phyloP scores from a whole-genome alignment of 53 echinoderm and acorn worm species.

The Crossaster papposus region DNA sequence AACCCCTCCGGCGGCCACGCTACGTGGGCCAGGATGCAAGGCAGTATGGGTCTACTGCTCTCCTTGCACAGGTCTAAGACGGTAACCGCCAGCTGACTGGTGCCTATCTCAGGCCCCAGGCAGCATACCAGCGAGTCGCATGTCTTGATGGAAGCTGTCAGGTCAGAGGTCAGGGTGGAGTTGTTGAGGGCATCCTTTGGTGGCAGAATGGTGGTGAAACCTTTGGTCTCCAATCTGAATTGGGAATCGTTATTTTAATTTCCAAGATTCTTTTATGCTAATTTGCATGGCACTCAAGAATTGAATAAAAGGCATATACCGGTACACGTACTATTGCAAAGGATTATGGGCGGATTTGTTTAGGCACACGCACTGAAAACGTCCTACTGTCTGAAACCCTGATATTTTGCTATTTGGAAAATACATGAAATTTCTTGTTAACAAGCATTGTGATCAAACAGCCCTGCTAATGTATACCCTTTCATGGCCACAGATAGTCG shows the following conservation, averaged over 20 bases:
- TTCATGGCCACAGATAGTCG: too few species aligned
- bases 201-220: slow-evolving; percentile 77
- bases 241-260: not conserved
- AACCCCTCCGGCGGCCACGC: slow-evolving; percentile 88
- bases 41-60: slow-evolving; percentile 75
- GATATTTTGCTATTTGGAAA: too few species aligned
- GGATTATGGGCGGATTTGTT: too few species aligned
- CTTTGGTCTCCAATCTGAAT: slow-evolving; percentile 81
- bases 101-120: slow-evolving; percentile 82
- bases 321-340: too few species aligned
- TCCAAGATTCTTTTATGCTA: too few species aligned
- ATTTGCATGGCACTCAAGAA: too few species aligned
- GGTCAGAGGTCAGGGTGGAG: slow-evolving; percentile 38
- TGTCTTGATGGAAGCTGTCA: slow-evolving; percentile 60
- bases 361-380: too few species aligned
- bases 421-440: too few species aligned
- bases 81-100: slow-evolving; percentile 58
- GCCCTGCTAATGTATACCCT: too few species aligned
- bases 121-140: slow-evolving; percentile 78
- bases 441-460: too few species aligned
- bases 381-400: too few species aligned
- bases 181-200: slow-evolving; percentile 55
- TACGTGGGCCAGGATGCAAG: slow-evolving; percentile 74
- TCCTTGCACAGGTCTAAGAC: slow-evolving; percentile 75
- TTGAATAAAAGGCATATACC: too few species aligned